phyloP scores from a whole-genome alignment of 1,140 invertebrate genomes.

The Homalodisca vitripennis region DNA sequence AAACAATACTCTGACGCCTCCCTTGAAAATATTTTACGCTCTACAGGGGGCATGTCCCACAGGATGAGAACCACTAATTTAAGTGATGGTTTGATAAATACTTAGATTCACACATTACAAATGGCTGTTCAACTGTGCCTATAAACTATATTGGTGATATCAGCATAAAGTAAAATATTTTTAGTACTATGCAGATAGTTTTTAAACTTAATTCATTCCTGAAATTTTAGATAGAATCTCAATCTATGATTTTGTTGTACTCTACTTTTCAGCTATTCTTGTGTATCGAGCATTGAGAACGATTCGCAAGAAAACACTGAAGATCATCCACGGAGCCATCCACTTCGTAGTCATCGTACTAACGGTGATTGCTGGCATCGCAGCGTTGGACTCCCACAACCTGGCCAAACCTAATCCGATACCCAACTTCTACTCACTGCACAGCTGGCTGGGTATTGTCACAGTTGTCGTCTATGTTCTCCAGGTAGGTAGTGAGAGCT shows the following conservation, averaged over 20 bases:
- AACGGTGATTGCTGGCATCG: conserved; percentile 65
- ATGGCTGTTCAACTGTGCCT: too few species aligned
- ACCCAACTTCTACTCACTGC: conserved; percentile 79
- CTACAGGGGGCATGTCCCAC: too few species aligned
- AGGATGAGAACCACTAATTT: too few species aligned
- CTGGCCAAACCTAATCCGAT: conserved; percentile 54
- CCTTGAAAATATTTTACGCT: too few species aligned
- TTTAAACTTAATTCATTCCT: too few species aligned
- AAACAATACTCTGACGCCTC: too few species aligned
- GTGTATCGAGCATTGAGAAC: conserved; percentile 79
- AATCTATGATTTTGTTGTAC: conserved; percentile 34
- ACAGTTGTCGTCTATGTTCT: conserved; percentile 72
- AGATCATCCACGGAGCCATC: conserved; percentile 71
- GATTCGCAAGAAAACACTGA: conserved; percentile 71
- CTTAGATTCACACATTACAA: too few species aligned
- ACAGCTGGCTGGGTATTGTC: conserved; percentile 83
- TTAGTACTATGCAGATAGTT: too few species aligned
- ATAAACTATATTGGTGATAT: too few species aligned
- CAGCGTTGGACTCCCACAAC: conserved; percentile 86
- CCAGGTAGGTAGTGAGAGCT: conserved; percentile 73
- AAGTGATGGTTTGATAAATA: too few species aligned
- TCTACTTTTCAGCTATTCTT: conserved; percentile 73
- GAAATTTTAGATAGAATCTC: conserved; percentile 26
- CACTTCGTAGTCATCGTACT: conserved; percentile 65
- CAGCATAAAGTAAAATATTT: too few species aligned